Evolutionary conservation across 2,113 vertebrate genomes (phyloP).

Genomic region (Solenodon paradoxus): DNA sequence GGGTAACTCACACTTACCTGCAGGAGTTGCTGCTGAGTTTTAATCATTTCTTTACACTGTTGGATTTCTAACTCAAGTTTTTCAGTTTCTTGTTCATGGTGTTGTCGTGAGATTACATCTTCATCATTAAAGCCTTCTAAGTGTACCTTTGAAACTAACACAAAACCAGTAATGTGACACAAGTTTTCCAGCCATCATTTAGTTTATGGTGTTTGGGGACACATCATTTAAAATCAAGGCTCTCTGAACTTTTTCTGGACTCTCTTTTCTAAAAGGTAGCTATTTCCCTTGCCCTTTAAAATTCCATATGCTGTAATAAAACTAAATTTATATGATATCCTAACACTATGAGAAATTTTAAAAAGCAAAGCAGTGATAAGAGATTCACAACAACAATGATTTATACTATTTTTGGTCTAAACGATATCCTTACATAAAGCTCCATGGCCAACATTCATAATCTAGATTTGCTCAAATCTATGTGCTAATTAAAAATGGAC

Average conservation of each 20-base stretch:
- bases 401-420: background rate
- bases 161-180: background rate
- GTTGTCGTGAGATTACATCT: slow-evolving; percentile 89
- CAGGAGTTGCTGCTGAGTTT: slow-evolving; percentile 93
- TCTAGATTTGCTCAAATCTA: background rate
- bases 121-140: slow-evolving; percentile 81
- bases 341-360: background rate
- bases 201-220: background rate
- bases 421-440: background rate
- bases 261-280: slow-evolving; percentile 32
- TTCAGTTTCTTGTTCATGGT: slow-evolving; percentile 92
- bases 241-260: slow-evolving; percentile 2
- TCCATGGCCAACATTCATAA: slow-evolving; percentile 1
- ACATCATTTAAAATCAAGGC: slow-evolving; percentile 21
- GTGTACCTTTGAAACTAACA: slow-evolving; percentile 87
- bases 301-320: slow-evolving; percentile 16
- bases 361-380: background rate
- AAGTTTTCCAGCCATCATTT: background rate
- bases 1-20: slow-evolving; percentile 84
- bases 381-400: background rate
- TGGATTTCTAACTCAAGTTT: slow-evolving; percentile 92
- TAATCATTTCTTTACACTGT: slow-evolving; percentile 96
- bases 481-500: background rate
- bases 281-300: slow-evolving; percentile 15
- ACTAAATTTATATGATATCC: background rate